A percentile compares a stretch with the other conserved stretches of the same genome.
These are phyloP conservation scores for Ondatra zibethicus DNA, from an alignment of 2,113 vertebrate genomes.

Conservation along the genomic window DNA sequence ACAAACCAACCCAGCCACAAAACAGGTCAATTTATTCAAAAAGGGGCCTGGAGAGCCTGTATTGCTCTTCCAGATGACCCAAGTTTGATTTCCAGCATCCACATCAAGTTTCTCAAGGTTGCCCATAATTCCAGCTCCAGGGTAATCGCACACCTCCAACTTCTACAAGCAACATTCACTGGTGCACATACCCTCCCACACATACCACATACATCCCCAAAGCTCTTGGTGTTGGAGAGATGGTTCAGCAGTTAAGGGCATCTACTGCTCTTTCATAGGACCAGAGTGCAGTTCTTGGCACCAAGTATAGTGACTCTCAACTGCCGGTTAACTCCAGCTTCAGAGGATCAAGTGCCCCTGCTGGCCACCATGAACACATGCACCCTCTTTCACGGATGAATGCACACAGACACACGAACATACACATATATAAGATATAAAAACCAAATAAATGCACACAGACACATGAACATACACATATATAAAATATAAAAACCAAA, in stretches of 20 bases:
- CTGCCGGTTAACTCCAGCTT: neutral
- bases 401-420: neutral
- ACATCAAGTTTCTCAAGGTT: neutral
- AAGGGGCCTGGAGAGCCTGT: neutral
- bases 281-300: neutral
- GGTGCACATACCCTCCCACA: neutral
- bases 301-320: neutral
- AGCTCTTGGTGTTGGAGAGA: neutral
- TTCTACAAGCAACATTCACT: neutral
- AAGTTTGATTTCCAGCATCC: neutral
- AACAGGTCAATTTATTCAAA: neutral
- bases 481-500: neutral
- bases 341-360: neutral
- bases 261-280: neutral
- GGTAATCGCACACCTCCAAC: neutral
- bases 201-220: neutral
- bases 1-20: neutral
- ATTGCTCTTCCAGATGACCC: neutral
- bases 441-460: too few species aligned
- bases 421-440: too few species aligned
- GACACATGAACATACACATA: neutral
- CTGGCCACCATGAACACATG: neutral
- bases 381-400: neutral
- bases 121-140: neutral
- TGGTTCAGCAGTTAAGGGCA: neutral